Evolutionary conservation across 1,140 invertebrate species (phyloP).

Genomic region (Olivierus martensii): DNA sequence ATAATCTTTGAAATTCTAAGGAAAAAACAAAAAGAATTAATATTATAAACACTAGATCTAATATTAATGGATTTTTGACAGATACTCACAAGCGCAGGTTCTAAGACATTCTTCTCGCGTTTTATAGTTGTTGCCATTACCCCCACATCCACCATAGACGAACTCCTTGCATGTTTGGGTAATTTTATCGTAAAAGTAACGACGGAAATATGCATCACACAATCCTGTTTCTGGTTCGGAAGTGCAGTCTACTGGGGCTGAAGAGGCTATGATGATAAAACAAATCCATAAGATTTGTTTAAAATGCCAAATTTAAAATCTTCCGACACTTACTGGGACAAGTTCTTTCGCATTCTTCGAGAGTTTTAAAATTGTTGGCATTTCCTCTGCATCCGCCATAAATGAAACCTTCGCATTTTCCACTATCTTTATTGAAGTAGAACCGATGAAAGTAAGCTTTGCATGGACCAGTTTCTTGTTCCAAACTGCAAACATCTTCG

Average conservation of each 20-base stretch:
- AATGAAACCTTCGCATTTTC: conserved; percentile 44
- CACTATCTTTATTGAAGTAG: too few species aligned
- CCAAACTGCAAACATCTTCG: too few species aligned
- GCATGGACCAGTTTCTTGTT: too few species aligned
- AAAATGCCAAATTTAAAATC: background rate
- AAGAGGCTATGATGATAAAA: background rate
- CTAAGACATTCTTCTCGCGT: conserved; percentile 7
- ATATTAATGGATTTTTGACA: too few species aligned
- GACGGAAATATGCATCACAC: background rate
- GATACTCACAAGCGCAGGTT: conserved; percentile 8
- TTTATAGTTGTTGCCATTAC: conserved; percentile 12
- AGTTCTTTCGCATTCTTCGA: conserved; percentile 40
- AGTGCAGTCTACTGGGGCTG: background rate
- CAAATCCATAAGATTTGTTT: background rate
- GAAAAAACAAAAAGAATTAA: too few species aligned
- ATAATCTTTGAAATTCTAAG: too few species aligned
- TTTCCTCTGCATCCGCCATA: conserved; percentile 74
- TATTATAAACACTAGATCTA: too few species aligned
- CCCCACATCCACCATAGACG: conserved; percentile 13
- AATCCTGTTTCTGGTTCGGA: background rate
- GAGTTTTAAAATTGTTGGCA: conserved; percentile 58
- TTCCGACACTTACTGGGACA: background rate
- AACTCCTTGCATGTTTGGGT: conserved; percentile 13
- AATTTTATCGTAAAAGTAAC: conserved; percentile 15
- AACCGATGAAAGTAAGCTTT: conserved; percentile 7